Evolutionary conservation across 2,113 vertebrate species (phyloP), one percentile per base, ranked within the genome.

Genomic region (Mystacornis crossleyi): DNA sequence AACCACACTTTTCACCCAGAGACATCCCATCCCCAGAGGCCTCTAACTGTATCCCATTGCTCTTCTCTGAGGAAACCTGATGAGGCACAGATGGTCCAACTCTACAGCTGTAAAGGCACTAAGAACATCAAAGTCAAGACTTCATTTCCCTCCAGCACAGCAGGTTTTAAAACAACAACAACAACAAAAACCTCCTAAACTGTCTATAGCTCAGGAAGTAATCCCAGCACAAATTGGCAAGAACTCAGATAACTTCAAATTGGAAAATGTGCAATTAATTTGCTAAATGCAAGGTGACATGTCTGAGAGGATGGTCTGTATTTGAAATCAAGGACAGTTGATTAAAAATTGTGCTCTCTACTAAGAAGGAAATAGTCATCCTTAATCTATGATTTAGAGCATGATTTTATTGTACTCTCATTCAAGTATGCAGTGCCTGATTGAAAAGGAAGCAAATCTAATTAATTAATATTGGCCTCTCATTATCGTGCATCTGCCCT

Each of bases 41-140:
- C 81, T 31, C 28, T 70, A 34, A 42, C 11, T 80, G 24, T 55
- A 55, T 48, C 47, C 51, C 40, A 84, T 51, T 78, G 54, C n/a
- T 74, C 74, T 78, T 93, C 86, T 73, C 60, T 48, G 38, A 81
- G 31, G 71, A 91, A 95, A 82, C 40, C 38, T 82, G 79, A 62
- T 51, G 62, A 77, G 38, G 48, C 71, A 88, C 74, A 83, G 72
- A 90, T 90, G 79, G 71, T 92, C 51, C 88, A 55, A 12, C 28
- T 78, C n/a, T 74, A 78, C n/a, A 89, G 64, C 85, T 91, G n/a
- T 83, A 95, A 94, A 70, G 58, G 34, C 55, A 58, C 43, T 70
- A 33, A 86, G 95, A 81, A 95, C 71, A 94, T 89, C 92, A 94
- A 96, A 96, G 90, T 78, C 75, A 96, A 93, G 71, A 74, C 33